Conservation (phyloP, 2,113 vertebrate genomes). For the Pardalotus punctatus region DNA sequence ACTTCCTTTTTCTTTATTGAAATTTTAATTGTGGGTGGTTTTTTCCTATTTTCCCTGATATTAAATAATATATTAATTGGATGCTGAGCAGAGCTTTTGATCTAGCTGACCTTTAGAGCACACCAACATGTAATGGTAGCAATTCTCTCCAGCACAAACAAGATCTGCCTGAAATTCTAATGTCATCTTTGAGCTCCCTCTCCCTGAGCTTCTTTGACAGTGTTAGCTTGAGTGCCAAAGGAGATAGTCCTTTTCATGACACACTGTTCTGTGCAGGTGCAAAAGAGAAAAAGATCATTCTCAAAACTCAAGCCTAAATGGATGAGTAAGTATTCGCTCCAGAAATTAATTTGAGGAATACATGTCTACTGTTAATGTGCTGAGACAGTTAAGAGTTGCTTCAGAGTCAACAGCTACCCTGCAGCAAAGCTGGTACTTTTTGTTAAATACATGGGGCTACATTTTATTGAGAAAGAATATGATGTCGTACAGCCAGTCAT, state of each 20-base stretch:
- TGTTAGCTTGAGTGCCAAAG: slow-evolving; percentile 34
- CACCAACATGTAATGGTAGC: not conserved
- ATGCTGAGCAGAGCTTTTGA: slow-evolving; percentile 6
- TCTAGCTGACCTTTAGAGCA: slow-evolving; percentile 6
- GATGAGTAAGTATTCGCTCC: not conserved
- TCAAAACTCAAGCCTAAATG: not conserved
- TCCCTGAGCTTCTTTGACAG: slow-evolving; percentile 44
- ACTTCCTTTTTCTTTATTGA: slow-evolving; percentile 1
- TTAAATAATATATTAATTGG: slow-evolving; percentile 45
- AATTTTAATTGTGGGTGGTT: not conserved
- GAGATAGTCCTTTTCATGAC: slow-evolving; percentile 43
- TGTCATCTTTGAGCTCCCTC: slow-evolving; percentile 39
- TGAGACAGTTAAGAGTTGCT: not conserved
- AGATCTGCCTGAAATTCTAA: slow-evolving; percentile 33
- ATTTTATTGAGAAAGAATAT: not conserved
- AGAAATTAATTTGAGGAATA: not conserved
- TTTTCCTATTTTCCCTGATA: not conserved
- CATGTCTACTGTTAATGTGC: not conserved
- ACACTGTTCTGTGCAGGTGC: not conserved
- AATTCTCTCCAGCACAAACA: not conserved
- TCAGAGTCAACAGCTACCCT: not conserved
- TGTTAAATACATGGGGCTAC: not conserved
- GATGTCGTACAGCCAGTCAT: not conserved
- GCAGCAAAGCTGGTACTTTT: not conserved
- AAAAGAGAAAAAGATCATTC: not conserved